Conservation (phyloP, 2,113 vertebrate genomes). For the Hippocampus barbouri region DNA sequence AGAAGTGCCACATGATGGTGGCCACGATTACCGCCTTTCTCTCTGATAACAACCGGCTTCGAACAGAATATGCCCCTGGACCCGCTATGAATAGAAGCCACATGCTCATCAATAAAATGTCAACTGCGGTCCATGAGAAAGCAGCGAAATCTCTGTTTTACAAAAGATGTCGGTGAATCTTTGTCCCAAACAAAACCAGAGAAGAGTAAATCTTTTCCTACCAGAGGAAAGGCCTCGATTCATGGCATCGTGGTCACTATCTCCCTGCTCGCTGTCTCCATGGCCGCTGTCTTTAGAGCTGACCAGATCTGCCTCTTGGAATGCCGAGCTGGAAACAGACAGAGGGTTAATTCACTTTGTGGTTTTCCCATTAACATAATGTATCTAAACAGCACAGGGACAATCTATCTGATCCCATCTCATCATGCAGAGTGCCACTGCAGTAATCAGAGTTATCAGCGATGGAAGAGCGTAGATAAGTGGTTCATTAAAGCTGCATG, state of each 20-base stretch:
- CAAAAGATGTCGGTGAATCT: not conserved
- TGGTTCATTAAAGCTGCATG: not conserved
- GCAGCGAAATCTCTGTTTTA: not conserved
- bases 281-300: slow-evolving; percentile 99
- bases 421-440: not conserved
- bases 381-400: not conserved
- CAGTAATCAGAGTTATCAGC: not conserved
- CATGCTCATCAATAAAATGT: slow-evolving; percentile 21
- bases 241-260: slow-evolving; percentile 97
- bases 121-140: not conserved
- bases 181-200: not conserved
- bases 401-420: slow-evolving; percentile 5
- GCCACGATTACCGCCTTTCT: slow-evolving; percentile 4
- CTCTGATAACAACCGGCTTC: slow-evolving; percentile 22
- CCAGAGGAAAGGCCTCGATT: slow-evolving; percentile 94
- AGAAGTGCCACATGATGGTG: slow-evolving; percentile 6
- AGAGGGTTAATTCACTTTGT: not conserved
- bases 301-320: slow-evolving; percentile 97
- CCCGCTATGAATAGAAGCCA: slow-evolving; percentile 4
- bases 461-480: not conserved
- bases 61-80: slow-evolving; percentile 9
- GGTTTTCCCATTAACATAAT: not conserved
- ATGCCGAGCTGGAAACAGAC: slow-evolving; percentile 82
- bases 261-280: slow-evolving; percentile 97
- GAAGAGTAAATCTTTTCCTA: slow-evolving; percentile 65